A percentile compares a stretch with the other conserved stretches of the same genome.
These are phyloP conservation scores for Agriopis aurantiaria DNA, from an alignment of 2,888 invertebrate species.

Conservation along the genomic window DNA sequence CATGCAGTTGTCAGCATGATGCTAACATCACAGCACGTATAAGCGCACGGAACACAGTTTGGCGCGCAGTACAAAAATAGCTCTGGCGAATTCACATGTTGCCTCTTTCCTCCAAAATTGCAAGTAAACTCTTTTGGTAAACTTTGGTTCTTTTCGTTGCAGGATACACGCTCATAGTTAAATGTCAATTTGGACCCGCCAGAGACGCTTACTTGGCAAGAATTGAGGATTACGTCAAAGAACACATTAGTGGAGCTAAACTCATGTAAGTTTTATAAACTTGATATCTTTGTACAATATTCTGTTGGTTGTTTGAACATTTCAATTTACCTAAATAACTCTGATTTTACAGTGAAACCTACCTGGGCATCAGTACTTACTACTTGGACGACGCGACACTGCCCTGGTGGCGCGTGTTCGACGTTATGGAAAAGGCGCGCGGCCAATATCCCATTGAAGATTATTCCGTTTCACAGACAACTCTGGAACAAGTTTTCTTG, in stretches of 20 bases:
- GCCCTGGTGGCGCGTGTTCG: slow-evolving; percentile 90
- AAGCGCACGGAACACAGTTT: too few relatives aligned
- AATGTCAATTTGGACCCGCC: slow-evolving; percentile 68
- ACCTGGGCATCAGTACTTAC: slow-evolving; percentile 90
- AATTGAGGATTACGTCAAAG: slow-evolving; percentile 64
- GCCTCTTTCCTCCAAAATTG: background rate
- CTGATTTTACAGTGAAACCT: slow-evolving; percentile 85
- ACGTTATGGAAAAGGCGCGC: slow-evolving; percentile 88
- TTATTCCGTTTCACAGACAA: slow-evolving; percentile 93
- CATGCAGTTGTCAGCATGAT: background rate
- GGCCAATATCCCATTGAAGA: slow-evolving; percentile 88
- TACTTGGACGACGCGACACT: slow-evolving; percentile 86
- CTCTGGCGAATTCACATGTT: too few relatives aligned
- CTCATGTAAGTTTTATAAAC: slow-evolving; percentile 70
- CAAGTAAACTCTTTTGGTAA: background rate
- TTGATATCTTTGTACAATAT: background rate
- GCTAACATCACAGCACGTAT: background rate
- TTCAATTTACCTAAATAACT: background rate
- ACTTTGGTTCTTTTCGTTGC: slow-evolving; percentile 37
- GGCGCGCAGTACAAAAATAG: too few relatives aligned
- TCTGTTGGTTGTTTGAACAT: background rate
- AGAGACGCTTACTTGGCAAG: slow-evolving; percentile 58
- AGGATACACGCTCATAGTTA: slow-evolving; percentile 87
- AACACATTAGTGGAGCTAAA: slow-evolving; percentile 65
- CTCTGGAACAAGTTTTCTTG: slow-evolving; percentile 92